phyloP scores from a whole-genome alignment of 2,888 invertebrate genomes.

The Ichneumoninae sp. region DNA sequence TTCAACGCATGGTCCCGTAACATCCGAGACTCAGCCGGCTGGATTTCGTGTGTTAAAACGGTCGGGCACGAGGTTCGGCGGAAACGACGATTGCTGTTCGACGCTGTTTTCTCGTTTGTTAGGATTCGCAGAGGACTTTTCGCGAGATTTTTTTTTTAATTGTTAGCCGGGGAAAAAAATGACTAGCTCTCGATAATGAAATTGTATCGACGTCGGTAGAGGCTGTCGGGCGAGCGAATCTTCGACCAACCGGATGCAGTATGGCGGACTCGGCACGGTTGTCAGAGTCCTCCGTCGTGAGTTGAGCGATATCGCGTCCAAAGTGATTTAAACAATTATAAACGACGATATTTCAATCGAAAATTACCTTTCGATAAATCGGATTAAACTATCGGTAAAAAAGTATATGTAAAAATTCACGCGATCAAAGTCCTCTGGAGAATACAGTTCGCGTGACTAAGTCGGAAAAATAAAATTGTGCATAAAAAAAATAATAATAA shows the following conservation, averaged over 20 bases:
- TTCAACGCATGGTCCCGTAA: conserved; percentile 65
- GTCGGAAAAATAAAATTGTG: conserved; percentile 25
- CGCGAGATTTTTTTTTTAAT: not conserved
- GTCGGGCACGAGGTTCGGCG: conserved; percentile 43
- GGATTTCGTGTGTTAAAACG: conserved; percentile 47
- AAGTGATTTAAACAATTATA: conserved; percentile 20
- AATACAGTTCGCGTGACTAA: conserved; percentile 21
- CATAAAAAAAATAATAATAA: not conserved
- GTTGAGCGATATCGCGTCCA: not conserved
- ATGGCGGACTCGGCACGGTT: conserved; percentile 79
- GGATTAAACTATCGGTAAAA: not conserved
- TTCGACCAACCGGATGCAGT: conserved; percentile 77
- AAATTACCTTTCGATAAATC: not conserved
- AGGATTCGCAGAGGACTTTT: not conserved
- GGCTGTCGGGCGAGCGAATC: conserved; percentile 26
- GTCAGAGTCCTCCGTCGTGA: conserved; percentile 69
- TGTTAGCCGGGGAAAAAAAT: not conserved
- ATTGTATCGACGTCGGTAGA: conserved; percentile 1
- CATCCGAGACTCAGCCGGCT: conserved; percentile 58
- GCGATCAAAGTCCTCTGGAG: not conserved
- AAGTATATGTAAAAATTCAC: not conserved
- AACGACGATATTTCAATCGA: conserved; percentile 1
- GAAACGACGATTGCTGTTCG: conserved; percentile 14
- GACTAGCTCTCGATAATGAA: conserved; percentile 2
- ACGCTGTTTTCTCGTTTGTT: conserved; percentile 2